phyloP scores from a whole-genome alignment of 37 sponge, comb jelly and placozoan genomes.

The Aplysina aerophoba region DNA sequence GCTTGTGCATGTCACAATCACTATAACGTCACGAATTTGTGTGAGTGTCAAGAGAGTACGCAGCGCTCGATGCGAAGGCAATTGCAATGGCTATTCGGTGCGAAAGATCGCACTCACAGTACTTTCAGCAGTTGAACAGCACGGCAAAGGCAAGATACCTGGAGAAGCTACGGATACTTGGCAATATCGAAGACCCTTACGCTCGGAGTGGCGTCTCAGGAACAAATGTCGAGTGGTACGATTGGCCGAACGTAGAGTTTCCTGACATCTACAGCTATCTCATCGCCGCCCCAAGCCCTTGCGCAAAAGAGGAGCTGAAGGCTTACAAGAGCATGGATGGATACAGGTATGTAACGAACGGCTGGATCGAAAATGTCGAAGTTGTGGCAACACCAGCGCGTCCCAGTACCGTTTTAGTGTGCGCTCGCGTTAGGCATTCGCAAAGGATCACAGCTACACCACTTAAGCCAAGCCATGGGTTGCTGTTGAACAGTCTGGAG shows the following conservation, averaged over 20 bases:
- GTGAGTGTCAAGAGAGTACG: too few relatives aligned
- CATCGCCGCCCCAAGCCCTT: conserved; percentile 37
- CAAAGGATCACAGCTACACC: conserved; percentile 36
- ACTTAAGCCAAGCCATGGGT: conserved; percentile 53
- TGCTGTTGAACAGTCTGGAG: conserved; percentile 34
- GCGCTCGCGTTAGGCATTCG: conserved; percentile 45
- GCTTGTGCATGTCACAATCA: too few relatives aligned
- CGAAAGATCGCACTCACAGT: neutral
- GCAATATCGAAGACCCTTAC: conserved; percentile 40
- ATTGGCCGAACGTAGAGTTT: conserved; percentile 56
- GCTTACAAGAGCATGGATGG: conserved; percentile 51
- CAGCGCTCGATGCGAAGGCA: too few relatives aligned
- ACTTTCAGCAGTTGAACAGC: conserved; percentile 5
- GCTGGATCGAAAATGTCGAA: conserved; percentile 24
- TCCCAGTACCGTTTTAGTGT: neutral
- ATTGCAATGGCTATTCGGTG: neutral
- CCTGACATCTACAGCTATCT: conserved; percentile 54
- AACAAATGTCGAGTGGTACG: conserved; percentile 13
- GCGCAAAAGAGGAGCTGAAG: conserved; percentile 37
- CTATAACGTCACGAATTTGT: too few relatives aligned
- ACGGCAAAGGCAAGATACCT: conserved; percentile 18
- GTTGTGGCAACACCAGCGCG: neutral
- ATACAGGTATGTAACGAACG: conserved; percentile 38
- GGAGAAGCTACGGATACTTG: conserved; percentile 34
- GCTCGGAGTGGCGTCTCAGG: neutral